phyloP scores from a whole-genome alignment of 2,888 invertebrate genomes.

The Leucoma salicis region DNA sequence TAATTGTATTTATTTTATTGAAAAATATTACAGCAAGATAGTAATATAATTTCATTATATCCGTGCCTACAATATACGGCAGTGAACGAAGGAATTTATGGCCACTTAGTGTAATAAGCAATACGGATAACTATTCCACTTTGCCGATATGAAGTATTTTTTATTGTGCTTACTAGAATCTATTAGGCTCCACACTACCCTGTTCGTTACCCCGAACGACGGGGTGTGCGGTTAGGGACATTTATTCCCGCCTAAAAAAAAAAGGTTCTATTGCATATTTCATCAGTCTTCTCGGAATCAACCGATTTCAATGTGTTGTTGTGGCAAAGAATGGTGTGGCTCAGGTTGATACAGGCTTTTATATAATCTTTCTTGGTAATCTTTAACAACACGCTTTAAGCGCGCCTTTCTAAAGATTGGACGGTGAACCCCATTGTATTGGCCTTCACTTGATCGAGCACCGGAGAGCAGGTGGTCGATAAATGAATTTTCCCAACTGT shows the following conservation, averaged over 20 bases:
- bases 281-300: too few relatives aligned
- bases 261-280: too few relatives aligned
- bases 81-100: conserved; percentile 37
- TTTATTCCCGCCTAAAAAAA: too few relatives aligned
- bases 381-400: conserved; percentile 49
- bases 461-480: conserved; percentile 59
- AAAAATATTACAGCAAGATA: conserved; percentile 29
- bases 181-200: too few relatives aligned
- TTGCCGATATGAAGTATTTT: conserved; percentile 1
- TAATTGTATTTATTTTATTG: conserved; percentile 25
- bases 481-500: conserved; percentile 56
- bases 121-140: conserved; percentile 15
- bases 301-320: too few relatives aligned
- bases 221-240: too few relatives aligned
- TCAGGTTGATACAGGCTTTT: conserved; percentile 30
- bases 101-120: conserved; percentile 39
- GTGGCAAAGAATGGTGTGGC: conserved; percentile 28
- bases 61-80: conserved; percentile 26
- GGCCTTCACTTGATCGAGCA: conserved; percentile 53
- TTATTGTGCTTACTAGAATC: too few relatives aligned
- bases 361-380: conserved; percentile 36
- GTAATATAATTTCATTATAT: conserved; percentile 27
- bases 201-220: too few relatives aligned
- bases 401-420: conserved; percentile 51
- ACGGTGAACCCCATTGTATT: conserved; percentile 47